Percentiles rank a stretch among this genome's conserved stretches.
Evolutionary conservation across 1,140 invertebrate genomes (phyloP).

Genomic region (Drosophila tropicalis): DNA sequence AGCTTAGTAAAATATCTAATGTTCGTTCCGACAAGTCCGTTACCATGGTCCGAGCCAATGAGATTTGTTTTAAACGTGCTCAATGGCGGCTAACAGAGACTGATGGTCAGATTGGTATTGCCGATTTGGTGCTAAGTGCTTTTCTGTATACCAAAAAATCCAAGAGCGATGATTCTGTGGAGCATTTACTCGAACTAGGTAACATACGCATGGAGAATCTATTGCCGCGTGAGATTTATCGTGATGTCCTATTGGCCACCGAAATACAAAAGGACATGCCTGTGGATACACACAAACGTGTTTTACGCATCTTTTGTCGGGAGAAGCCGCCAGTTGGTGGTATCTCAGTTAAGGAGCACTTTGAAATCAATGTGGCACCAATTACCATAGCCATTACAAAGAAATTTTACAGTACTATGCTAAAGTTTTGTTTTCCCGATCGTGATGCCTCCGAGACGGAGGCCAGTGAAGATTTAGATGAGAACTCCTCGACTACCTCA

Average conservation of each 20-base stretch:
- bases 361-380: conserved; percentile 97
- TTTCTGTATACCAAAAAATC: conserved; percentile 99
- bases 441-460: conserved; percentile 93
- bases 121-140: conserved; percentile 97
- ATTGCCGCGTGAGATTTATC: conserved; percentile 96
- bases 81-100: conserved; percentile 98
- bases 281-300: conserved; percentile 91
- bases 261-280: conserved; percentile 95
- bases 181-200: conserved; percentile 98
- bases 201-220: conserved; percentile 98
- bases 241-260: conserved; percentile 94
- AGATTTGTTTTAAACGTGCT: conserved; percentile 99
- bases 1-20: conserved; percentile 85
- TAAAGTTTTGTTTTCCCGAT: conserved; percentile 99
- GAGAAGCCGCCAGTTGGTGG: conserved; percentile 97
- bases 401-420: conserved; percentile 98
- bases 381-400: conserved; percentile 97
- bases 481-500: conserved; percentile 82
- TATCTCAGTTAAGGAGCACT: conserved; percentile 99
- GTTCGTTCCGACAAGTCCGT: conserved; percentile 86
- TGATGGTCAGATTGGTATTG: conserved; percentile 98
- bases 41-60: conserved; percentile 93
- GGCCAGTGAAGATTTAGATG: conserved; percentile 86
- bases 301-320: conserved; percentile 93
- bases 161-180: conserved; percentile 97